These are phyloP conservation scores for Piezodorus guildinii DNA, from an alignment of 1,140 invertebrate genomes.

Conservation along the genomic window DNA sequence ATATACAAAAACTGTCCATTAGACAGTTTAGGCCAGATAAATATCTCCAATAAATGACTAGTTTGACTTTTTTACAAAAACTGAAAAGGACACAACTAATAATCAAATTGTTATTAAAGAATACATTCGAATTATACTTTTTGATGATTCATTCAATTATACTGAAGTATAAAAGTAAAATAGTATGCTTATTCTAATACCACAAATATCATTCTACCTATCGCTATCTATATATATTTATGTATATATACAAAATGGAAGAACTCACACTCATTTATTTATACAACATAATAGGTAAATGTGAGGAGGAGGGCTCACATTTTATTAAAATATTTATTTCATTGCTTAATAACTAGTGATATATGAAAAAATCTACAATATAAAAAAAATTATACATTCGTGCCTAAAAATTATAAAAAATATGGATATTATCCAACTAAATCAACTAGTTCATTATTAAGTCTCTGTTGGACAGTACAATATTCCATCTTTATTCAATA, in stretches of 20 bases:
- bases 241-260: slow-evolving; percentile 12
- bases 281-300: background rate
- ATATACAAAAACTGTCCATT: too few relatives aligned
- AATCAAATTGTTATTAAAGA: background rate
- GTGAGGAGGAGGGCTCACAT: slow-evolving; percentile 1
- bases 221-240: too few relatives aligned
- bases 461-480: background rate
- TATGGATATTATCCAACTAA: background rate
- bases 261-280: slow-evolving; percentile 10
- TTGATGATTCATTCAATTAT: background rate
- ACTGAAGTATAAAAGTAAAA: slow-evolving; percentile 12
- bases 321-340: background rate
- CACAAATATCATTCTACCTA: background rate
- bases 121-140: background rate
- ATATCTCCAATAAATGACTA: slow-evolving; percentile 6
- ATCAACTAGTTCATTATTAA: background rate
- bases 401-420: background rate
- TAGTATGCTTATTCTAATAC: background rate
- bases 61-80: background rate
- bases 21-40: too few relatives aligned
- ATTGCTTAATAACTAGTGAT: too few relatives aligned
- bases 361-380: too few relatives aligned
- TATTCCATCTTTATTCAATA: background rate
- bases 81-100: background rate
- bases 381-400: background rate